Conservation (phyloP, 2,888 invertebrate species). For the Lasioglossum leucozonium region DNA sequence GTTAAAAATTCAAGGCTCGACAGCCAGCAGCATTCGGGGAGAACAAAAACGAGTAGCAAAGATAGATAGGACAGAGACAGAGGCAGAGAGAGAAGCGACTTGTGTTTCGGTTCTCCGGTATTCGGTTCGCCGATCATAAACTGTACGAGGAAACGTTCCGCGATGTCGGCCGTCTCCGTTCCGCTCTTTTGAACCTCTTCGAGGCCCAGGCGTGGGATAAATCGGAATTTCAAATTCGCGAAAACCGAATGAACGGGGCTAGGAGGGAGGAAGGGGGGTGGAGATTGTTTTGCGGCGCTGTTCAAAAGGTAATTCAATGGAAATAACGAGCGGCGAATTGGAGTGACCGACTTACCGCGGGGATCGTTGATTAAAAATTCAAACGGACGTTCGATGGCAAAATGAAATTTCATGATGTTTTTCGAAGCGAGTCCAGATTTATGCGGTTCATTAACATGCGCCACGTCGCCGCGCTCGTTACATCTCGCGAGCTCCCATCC, state of each 20-base stretch:
- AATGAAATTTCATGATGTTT: not conserved
- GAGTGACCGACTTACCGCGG: not conserved
- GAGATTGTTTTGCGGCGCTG: not conserved
- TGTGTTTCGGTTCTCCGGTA: not conserved
- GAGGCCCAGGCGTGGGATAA: not conserved
- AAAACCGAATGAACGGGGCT: not conserved
- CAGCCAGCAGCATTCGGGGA: not conserved
- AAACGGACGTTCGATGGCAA: not conserved
- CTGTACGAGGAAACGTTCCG: not conserved
- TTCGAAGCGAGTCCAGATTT: not conserved
- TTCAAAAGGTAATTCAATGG: not conserved
- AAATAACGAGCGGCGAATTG: not conserved
- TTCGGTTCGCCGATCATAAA: not conserved
- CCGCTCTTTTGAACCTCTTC: not conserved
- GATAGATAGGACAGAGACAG: not conserved
- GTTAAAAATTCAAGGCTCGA: slow-evolving; percentile 49
- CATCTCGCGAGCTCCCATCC: not conserved
- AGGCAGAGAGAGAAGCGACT: not conserved
- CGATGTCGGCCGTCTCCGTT: not conserved
- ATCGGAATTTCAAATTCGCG: not conserved
- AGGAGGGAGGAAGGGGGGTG: not conserved
- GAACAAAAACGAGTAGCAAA: not conserved
- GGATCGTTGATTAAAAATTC: slow-evolving; percentile 13
- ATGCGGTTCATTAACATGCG: slow-evolving; percentile 30
- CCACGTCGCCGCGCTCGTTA: slow-evolving; percentile 17